These are phyloP conservation scores for Platysteira castanea DNA, from an alignment of 2,113 vertebrate genomes.

Conservation along the genomic window DNA sequence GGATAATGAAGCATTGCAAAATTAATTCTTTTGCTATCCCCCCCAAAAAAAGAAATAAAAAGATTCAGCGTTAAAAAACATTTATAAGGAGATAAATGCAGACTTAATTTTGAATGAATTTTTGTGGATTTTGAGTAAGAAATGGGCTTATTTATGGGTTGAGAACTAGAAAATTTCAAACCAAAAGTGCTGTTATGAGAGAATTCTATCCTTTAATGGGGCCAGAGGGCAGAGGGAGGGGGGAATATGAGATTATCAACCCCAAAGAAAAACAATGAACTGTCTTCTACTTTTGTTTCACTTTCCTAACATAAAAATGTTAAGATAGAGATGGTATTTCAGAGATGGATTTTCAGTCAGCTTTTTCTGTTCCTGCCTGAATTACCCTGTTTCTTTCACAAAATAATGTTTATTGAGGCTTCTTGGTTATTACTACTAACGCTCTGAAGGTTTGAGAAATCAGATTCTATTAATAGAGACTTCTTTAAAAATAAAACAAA, in stretches of 20 bases:
- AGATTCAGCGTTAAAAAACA: too few relatives aligned
- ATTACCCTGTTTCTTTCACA: neutral
- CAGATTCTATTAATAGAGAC: neutral
- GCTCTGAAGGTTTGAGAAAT: neutral
- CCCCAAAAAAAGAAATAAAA: fast-evolving
- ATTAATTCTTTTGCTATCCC: neutral
- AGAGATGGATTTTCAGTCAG: neutral
- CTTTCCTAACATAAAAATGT: neutral
- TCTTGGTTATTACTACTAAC: neutral
- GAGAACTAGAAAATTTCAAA: neutral
- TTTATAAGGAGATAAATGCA: neutral
- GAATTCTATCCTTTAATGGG: neutral
- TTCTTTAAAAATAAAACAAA: neutral
- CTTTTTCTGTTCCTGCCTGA: neutral
- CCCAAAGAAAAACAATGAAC: neutral
- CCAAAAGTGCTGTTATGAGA: neutral
- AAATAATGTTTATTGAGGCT: neutral
- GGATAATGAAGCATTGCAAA: neutral
- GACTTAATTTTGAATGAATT: neutral
- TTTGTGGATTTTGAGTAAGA: neutral
- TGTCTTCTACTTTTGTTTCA: neutral
- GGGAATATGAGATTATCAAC: fast-evolving
- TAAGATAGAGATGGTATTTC: neutral
- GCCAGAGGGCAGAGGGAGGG: fast-evolving
- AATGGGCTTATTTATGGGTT: neutral